phyloP scores from a whole-genome alignment of 2,888 invertebrate species.

The Plusia festucae region DNA sequence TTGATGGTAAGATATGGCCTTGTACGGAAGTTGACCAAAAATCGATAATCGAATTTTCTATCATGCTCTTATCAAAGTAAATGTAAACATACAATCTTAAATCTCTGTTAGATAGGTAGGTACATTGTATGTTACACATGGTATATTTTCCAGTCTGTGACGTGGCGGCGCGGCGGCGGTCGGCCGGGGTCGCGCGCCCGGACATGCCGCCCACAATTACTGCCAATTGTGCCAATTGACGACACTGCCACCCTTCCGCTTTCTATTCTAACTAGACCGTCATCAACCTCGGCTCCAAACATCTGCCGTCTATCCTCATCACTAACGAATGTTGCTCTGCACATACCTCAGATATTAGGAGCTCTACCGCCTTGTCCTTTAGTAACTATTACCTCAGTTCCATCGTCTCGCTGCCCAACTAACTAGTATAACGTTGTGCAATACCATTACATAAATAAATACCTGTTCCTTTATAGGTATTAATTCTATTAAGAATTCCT shows the following conservation, averaged over 20 bases:
- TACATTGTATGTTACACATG: background rate
- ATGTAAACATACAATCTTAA: background rate
- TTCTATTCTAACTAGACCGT: slow-evolving; percentile 72
- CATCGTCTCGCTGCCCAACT: slow-evolving; percentile 35
- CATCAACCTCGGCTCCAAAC: slow-evolving; percentile 69
- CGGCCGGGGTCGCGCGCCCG: slow-evolving; percentile 75
- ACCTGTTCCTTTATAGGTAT: slow-evolving; percentile 56
- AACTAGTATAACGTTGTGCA: slow-evolving; percentile 47
- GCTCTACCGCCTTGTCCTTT: slow-evolving; percentile 24
- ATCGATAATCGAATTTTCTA: background rate
- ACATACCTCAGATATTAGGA: slow-evolving; percentile 12
- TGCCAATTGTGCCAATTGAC: slow-evolving; percentile 89
- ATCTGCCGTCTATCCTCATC: slow-evolving; percentile 74
- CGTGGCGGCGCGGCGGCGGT: slow-evolving; percentile 57
- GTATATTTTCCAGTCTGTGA: slow-evolving; percentile 46
- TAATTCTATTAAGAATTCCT: slow-evolving; percentile 42
- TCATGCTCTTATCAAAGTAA: background rate
- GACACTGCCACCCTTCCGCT: slow-evolving; percentile 87
- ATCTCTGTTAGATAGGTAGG: background rate
- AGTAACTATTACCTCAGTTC: slow-evolving; percentile 33
- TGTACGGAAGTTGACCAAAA: slow-evolving; percentile 4
- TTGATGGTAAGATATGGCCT: background rate
- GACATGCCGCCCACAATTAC: slow-evolving; percentile 88
- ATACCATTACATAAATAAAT: slow-evolving; percentile 51
- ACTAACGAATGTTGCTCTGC: slow-evolving; percentile 18